Base-by-base conservation (phyloP, 2,797 vertebrate genomes). In the Gymnocypris eckloni region DNA sequence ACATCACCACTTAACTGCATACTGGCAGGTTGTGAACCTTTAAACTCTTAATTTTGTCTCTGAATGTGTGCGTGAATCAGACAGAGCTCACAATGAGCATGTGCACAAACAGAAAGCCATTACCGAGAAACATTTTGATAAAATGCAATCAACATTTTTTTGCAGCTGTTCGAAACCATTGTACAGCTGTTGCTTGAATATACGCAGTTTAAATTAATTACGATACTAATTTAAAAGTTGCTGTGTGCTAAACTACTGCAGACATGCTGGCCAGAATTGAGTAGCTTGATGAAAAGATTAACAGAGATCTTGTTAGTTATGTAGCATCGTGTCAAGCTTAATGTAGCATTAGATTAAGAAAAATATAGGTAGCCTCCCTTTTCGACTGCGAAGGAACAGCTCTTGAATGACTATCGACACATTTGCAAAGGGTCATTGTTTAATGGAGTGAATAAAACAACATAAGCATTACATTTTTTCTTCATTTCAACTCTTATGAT, bases 271-370 rank as follows among this genome's bases (percentile, higher is more conserved):
- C 16, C 64, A 59, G 52, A 79, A 71, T 71, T 59, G 75, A 85
- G 48, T 71, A n/a, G 76, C 28, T 85, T 45, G 76, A 85, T 85
- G 18, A 71, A 85, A 85, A 71, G 66, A 85, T 71, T 70, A 79
- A 70, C 39, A n/a, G 75, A 66, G 8, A 71, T 79, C 66, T 79
- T 22, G 18, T 71, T 71, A 37, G 76, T 45, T 28, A 59, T 5
- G 18, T 48, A 33, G 6, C 75, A 56, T 28, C 7, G 41, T 70
- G 76, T 70, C 50, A 79, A 70, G 61, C 39, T 70, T 85, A 70
- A 79, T 79, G 75, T 71, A n/a, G 39, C 83, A 54, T 56, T 41
- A 70, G 48, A 78, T 78, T 79, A 78, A 13, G n/a, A 59, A 22
- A 70, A 48, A 79, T 33, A 33, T 18, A 84, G 71, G 28, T 84